Conservation (phyloP, 2,888 invertebrate genomes). For the Caenorhabditis macrosperma region DNA sequence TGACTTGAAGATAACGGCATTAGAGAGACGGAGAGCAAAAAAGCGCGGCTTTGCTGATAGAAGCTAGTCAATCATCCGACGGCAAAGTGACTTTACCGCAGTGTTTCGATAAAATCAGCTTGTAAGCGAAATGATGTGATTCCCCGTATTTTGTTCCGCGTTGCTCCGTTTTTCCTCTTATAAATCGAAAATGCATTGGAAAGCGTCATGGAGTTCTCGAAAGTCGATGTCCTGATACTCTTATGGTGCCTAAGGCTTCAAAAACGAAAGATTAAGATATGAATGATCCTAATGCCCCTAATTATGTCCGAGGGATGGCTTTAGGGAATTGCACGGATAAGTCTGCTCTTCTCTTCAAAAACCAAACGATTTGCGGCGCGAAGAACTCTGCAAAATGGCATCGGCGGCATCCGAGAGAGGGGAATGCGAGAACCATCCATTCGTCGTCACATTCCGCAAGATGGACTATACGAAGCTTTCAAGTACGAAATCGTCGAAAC, state of each 20-base stretch:
- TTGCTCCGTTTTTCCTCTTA: neutral
- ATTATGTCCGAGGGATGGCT: conserved; percentile 3
- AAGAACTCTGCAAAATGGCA: neutral
- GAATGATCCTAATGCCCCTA: neutral
- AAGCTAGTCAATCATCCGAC: conserved; percentile 15
- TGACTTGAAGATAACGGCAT: conserved; percentile 31
- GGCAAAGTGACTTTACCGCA: neutral
- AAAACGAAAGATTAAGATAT: neutral
- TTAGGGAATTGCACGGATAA: too few relatives aligned
- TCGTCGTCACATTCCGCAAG: too few relatives aligned
- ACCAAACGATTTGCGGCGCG: too few relatives aligned
- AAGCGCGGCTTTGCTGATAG: conserved; percentile 17
- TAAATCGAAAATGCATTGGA: neutral
- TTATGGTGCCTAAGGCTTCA: neutral
- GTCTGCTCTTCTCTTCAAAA: neutral
- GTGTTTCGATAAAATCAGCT: neutral
- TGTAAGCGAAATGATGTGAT: conserved; percentile 12
- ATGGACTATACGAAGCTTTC: neutral
- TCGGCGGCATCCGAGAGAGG: neutral
- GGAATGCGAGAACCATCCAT: neutral
- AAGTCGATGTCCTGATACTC: neutral
- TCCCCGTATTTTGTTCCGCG: neutral
- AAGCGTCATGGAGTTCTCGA: too few relatives aligned
- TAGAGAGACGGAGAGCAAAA: conserved; percentile 22
- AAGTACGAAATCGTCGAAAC: neutral